Evolutionary conservation across 1,140 invertebrate species (phyloP).

Genomic region (Drosophila takahashii): DNA sequence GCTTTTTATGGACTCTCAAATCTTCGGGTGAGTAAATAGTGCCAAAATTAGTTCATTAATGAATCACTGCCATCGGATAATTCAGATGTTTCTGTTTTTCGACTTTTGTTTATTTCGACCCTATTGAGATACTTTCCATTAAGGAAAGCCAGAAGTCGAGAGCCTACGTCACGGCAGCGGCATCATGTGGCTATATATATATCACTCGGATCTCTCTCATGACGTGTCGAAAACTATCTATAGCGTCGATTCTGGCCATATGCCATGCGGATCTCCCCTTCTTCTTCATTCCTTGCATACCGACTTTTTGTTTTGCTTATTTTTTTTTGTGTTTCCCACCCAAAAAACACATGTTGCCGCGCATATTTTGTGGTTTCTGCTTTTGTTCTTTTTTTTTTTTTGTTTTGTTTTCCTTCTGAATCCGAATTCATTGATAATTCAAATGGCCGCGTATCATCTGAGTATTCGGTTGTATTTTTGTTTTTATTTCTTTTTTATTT

Average conservation of each 20-base stretch:
- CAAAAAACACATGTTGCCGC: slow-evolving; percentile 41
- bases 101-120: slow-evolving; percentile 10
- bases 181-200: slow-evolving; percentile 42
- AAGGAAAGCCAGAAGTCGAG: slow-evolving; percentile 1
- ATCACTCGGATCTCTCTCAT: slow-evolving; percentile 25
- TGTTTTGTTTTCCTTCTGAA: slow-evolving; percentile 30
- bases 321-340: slow-evolving; percentile 8
- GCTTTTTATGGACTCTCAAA: neutral
- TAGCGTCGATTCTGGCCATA: slow-evolving; percentile 45
- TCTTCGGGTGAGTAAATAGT: slow-evolving; percentile 30
- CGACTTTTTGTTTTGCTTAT: slow-evolving; percentile 5
- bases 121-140: slow-evolving; percentile 27
- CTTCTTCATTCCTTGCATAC: slow-evolving; percentile 15
- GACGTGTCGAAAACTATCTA: slow-evolving; percentile 41
- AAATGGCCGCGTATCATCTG: slow-evolving; percentile 41
- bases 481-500: slow-evolving; percentile 41
- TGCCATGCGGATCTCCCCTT: slow-evolving; percentile 12
- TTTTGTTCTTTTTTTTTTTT: slow-evolving; percentile 57
- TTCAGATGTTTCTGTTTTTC: slow-evolving; percentile 9
- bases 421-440: slow-evolving; percentile 77
- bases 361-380: slow-evolving; percentile 50
- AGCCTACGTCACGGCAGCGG: slow-evolving; percentile 28
- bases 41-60: slow-evolving; percentile 22
- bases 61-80: slow-evolving; percentile 8
- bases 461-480: slow-evolving; percentile 46